Evolutionary conservation across 2,113 vertebrate species (phyloP), one percentile per base, ranked within the genome.

Genomic region (Phoenicopterus ruber): DNA sequence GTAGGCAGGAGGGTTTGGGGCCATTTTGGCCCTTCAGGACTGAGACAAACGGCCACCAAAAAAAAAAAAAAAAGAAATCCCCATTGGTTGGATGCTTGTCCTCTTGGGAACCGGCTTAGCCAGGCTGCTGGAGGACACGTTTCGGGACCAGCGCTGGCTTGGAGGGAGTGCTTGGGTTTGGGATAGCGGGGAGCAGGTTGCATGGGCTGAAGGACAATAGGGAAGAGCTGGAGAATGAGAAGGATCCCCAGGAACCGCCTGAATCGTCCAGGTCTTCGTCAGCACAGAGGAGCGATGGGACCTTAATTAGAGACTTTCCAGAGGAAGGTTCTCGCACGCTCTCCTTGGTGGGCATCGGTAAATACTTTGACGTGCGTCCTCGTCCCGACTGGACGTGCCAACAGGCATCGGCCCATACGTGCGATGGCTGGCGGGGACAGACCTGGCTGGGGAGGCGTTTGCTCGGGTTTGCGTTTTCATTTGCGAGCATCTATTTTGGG

Each of bases 41-140:
- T 62, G 61, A 82, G 57, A n/a, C 13, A 34, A 77, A 44, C 2
- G 3, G 17, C 13, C 40, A 86, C 17, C 4, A 28, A 24, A 29
- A 57, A 66, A 46, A 34, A 50, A 44, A 40, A 15, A 11, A 36
- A 55, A 22, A 47, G 11, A 16, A 25, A 17, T 22, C 11, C 8
- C 3, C 0, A 0, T 4, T 63, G 36, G 7, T 25, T 49, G 21
- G 9, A 5, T 61, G 50, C 11, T 58, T 73, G n/a, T 65, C 4
- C 25, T 52, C 31, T 29, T 74, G 47, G 22, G 57, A 58, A 4
- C 10, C 31, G 47, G 44, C 40, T 21, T n/a, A 50, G 11, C 24
- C 38, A 16, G 46, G 38, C 38, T 84, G 65, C 49, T 78, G 62
- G 17, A 79, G 38, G 73, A 63, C 21, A 12, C 0, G 0, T 42